Percentiles rank a stretch among this genome's conserved stretches.
These are phyloP conservation scores for Hormaphis cornu DNA, from an alignment of 1,140 invertebrate genomes.

Conservation along the genomic window DNA sequence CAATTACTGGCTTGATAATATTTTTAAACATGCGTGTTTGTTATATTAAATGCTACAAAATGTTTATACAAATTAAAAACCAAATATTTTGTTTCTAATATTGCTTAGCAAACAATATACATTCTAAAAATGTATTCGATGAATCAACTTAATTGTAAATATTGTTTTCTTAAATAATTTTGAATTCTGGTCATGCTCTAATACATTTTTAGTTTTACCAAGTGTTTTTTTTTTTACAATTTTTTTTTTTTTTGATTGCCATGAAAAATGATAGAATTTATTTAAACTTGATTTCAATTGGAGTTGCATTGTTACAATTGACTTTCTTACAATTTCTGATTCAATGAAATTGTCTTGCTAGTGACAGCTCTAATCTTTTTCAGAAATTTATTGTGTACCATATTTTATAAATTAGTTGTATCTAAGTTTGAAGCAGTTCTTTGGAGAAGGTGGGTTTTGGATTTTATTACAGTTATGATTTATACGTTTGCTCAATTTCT, in stretches of 20 bases:
- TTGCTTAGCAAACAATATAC: neutral
- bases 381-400: neutral
- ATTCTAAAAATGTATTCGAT: neutral
- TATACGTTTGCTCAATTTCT: constrained; percentile 22
- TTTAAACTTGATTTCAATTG: neutral
- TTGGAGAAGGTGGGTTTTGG: constrained; percentile 28
- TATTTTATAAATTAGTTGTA: neutral
- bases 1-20: neutral
- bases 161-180: neutral
- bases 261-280: neutral
- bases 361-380: neutral
- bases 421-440: neutral
- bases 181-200: neutral
- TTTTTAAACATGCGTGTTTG: neutral
- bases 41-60: too few relatives aligned
- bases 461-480: neutral
- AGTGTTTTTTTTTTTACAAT: constrained; percentile 1
- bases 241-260: neutral
- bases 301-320: too few relatives aligned
- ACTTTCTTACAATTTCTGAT: too few relatives aligned
- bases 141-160: neutral
- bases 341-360: too few relatives aligned
- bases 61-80: too few relatives aligned
- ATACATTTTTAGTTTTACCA: neutral
- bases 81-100: too few relatives aligned